Conservation (phyloP, 2,888 invertebrate species). For the Diarsia mendica region DNA sequence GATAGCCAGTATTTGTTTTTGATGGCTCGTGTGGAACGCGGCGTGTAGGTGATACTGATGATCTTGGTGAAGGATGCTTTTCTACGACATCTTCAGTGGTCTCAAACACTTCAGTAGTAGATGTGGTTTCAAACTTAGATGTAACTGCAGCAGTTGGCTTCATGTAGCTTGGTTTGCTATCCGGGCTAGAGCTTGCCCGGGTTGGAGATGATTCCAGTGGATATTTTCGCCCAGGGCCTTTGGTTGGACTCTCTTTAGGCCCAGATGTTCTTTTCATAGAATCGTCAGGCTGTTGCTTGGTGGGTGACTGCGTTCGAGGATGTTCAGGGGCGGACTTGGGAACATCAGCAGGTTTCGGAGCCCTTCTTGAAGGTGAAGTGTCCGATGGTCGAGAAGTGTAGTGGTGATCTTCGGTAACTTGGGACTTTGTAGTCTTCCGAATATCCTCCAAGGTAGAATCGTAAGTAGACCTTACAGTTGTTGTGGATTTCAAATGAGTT, state of each 20-base stretch:
- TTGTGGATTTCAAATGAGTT: slow-evolving; percentile 58
- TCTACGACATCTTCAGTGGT: slow-evolving; percentile 36
- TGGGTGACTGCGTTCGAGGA: slow-evolving; percentile 28
- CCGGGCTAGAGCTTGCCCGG: slow-evolving; percentile 63
- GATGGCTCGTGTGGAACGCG: slow-evolving; percentile 45
- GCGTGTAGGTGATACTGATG: slow-evolving; percentile 56
- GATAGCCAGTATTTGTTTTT: slow-evolving; percentile 32
- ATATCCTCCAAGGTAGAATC: slow-evolving; percentile 60
- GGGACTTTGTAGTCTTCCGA: slow-evolving; percentile 50
- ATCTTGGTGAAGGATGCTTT: slow-evolving; percentile 43
- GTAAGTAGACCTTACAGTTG: slow-evolving; percentile 55
- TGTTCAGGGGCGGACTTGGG: slow-evolving; percentile 15
- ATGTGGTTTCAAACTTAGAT: slow-evolving; percentile 59
- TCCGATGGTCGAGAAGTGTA: slow-evolving; percentile 18
- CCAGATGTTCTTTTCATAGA: slow-evolving; percentile 16
- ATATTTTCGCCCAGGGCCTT: slow-evolving; percentile 31
- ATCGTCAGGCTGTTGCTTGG: slow-evolving; percentile 29
- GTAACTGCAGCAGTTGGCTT: slow-evolving; percentile 58
- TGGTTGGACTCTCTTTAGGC: slow-evolving; percentile 19
- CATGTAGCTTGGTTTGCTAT: slow-evolving; percentile 63
- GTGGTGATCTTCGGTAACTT: slow-evolving; percentile 38
- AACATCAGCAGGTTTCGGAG: slow-evolving; percentile 18
- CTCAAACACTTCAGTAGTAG: slow-evolving; percentile 56
- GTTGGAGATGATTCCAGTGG: slow-evolving; percentile 40
- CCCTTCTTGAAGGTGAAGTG: slow-evolving; percentile 33